Evolutionary conservation across 2,113 vertebrate species (phyloP).

Genomic region (Pithys albifrons): DNA sequence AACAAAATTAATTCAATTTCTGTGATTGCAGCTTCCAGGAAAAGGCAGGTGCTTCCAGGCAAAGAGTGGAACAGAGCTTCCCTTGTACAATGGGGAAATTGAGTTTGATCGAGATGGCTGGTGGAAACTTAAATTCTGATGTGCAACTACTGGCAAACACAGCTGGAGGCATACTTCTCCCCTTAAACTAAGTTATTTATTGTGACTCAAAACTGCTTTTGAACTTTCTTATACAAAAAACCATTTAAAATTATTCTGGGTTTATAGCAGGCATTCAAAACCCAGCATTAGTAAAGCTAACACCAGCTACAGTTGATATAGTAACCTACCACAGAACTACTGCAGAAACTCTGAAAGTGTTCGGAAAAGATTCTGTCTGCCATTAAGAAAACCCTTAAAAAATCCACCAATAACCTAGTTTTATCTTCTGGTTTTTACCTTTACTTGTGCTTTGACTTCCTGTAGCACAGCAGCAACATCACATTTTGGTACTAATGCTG

Average conservation of each 20-base stretch:
- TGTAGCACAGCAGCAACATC: constrained; percentile 77
- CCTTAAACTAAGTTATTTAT: not conserved
- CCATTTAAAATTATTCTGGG: not conserved
- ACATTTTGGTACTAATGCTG: constrained; percentile 68
- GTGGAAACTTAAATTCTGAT: not conserved
- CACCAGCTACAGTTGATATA: not conserved
- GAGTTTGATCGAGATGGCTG: not conserved
- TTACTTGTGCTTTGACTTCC: constrained; percentile 77
- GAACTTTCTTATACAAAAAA: not conserved
- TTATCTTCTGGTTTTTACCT: constrained; percentile 76
- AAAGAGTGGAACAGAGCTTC: not conserved
- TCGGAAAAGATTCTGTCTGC: not conserved
- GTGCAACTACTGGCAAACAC: not conserved
- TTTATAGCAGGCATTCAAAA: constrained; percentile 1
- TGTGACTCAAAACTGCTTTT: not conserved
- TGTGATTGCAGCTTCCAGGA: not conserved
- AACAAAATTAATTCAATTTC: not conserved
- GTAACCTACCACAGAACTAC: not conserved
- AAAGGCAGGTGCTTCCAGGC: not conserved
- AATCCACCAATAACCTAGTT: not conserved
- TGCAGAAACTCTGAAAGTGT: not conserved
- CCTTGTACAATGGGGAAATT: not conserved
- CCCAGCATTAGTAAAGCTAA: not conserved
- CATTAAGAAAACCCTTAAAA: not conserved
- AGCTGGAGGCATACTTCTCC: not conserved